Evolutionary conservation across 1,140 invertebrate genomes (phyloP).

Genomic region (Stegodyphus mimosarum): DNA sequence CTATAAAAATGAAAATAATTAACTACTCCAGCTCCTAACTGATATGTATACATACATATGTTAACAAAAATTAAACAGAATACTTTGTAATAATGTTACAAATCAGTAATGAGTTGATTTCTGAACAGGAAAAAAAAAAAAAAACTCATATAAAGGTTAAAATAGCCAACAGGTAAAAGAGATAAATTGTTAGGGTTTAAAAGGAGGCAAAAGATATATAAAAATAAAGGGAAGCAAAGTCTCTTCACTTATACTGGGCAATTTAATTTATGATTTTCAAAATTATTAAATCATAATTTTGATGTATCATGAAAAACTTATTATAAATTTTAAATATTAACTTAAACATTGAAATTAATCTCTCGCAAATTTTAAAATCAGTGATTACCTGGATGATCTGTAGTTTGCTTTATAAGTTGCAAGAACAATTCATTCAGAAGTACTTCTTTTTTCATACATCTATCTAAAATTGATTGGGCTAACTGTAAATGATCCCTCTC

Average conservation of each 20-base stretch:
- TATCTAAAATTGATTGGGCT: conserved; percentile 88
- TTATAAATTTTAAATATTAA: not conserved
- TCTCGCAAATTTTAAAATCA: not conserved
- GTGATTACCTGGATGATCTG: conserved; percentile 75
- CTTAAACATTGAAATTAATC: not conserved
- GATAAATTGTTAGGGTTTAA: too few relatives aligned
- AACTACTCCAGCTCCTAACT: too few relatives aligned
- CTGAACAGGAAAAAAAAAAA: too few relatives aligned
- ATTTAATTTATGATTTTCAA: not conserved
- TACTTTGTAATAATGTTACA: too few relatives aligned
- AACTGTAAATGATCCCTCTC: conserved; percentile 90
- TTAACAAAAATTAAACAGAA: too few relatives aligned
- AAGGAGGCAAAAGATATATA: too few relatives aligned
- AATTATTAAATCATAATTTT: not conserved
- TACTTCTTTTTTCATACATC: conserved; percentile 83
- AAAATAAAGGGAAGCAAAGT: too few relatives aligned
- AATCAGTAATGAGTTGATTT: too few relatives aligned
- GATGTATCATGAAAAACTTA: not conserved
- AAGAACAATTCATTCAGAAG: conserved; percentile 91
- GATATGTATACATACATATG: too few relatives aligned
- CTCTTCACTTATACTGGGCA: not conserved
- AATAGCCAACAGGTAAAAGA: too few relatives aligned
- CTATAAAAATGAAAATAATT: too few relatives aligned
- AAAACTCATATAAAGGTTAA: too few relatives aligned
- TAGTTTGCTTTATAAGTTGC: conserved; percentile 93